Evolutionary conservation across 2,888 invertebrate species (phyloP), one percentile per base, ranked within the genome.

Genomic region (Athrips mouffetella): DNA sequence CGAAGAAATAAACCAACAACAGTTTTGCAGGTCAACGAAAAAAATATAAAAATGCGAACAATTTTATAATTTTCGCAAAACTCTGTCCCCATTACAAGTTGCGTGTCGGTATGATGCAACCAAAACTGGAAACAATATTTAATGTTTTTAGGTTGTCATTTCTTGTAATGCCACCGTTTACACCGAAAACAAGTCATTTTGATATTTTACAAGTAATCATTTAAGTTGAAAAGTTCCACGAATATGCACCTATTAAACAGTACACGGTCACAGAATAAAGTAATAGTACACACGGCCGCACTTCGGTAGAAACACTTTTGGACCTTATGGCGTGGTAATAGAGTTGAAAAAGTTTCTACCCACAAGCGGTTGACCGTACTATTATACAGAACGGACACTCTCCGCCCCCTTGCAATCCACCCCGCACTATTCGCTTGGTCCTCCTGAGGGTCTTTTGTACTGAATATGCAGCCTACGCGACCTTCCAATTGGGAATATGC

Each of bases 141-240:
- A 18, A 18, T 20, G 16, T 37, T 20, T n/a, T 20, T 37, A 20
- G 37, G 37, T 37, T 20, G 37, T n/a, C 10, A n/a, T 37, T 37
- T 37, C 37, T 18, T 37, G 37, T 37, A 37, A 20, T 27, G 21
- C 18, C n/a, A 37, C 37, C 8, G 20, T 37, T 37, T 37, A 37
- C n/a, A 37, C n/a, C 7, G 10, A n/a, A 31, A 37, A 37, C 18
- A 37, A 37, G 37, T 4, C 3, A 20, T 37, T 37, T 20, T 10
- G 37, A n/a, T 10, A 37, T 37, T 20, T 20, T 20, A 37, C 37
- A 20, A 10, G 37, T 20, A 5, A 37, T 11, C 1, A n/a, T 15
- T 2, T 4, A 15, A 13, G 15, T 31, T 15, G 6, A 15, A 15
- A 31, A 11, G 13, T 3, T 31, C 6, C 3, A 16, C 11, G 5